Base-by-base conservation (phyloP, 2,888 invertebrate genomes). In the Athripsodes cinereus region DNA sequence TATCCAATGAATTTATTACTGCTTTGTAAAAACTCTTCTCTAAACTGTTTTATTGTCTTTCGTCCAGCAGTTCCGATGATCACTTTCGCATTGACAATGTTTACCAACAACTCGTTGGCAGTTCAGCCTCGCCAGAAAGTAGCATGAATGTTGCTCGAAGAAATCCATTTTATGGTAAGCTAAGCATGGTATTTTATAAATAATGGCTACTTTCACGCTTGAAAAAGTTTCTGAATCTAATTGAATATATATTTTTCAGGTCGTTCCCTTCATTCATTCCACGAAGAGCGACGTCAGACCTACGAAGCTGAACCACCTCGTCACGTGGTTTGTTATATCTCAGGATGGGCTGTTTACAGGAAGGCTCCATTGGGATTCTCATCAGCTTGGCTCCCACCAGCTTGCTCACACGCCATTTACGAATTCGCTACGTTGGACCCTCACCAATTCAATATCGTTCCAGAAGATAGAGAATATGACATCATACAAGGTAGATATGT, bases 361-460 rank as follows among this genome's bases (percentile, higher is more conserved):
- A 79, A 80, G 47, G 84, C 85, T 26, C 88, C 87, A 0, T 76
- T 86, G 55, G 79, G 83, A 0, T 85, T 89, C 67, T 80, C 80
- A 0, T 80, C 85, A 1, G 78, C 81, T 20, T 79, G 86, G 53
- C 71, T 88, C 48, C 86, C 88, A 18, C 79, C 80, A 2, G 75
- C 80, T 34, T 90, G 90, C 71, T 87, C 88, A 2, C 89, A 90
- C 68, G 73, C 90, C 1, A 81, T 90, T 61, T 90, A 90, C 67
- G 83, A 85, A 1, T 87, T 85, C 64, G 87, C 88, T 5, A 81
- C 82, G 1, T 72, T 90, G 61, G 86, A 89, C 67, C 83, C 86
- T 0, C 81, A 84, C 62, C 81, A 80, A 0, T 81, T 82, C 65
- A 74, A 78, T 13, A 74, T 90, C 20, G 74, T 81, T 47, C 80